Conservation (phyloP, 2,888 invertebrate genomes). For the Electrophaes corylata region DNA sequence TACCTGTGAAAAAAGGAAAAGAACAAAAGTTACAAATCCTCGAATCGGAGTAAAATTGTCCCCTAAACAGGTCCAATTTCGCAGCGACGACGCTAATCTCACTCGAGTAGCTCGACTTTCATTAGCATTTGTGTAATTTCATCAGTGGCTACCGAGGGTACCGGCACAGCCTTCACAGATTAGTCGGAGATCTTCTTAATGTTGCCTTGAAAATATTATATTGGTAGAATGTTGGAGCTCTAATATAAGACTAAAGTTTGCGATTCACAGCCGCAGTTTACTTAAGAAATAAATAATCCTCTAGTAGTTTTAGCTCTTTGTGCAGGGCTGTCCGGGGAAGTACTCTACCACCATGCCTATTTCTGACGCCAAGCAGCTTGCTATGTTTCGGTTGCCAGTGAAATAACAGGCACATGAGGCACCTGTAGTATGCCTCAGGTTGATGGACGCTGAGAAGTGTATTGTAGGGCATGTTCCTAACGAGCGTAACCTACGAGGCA, state of each 20-base stretch:
- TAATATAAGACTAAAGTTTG: background rate
- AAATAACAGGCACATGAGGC: too few relatives aligned
- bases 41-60: constrained; percentile 55
- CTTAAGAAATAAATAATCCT: background rate
- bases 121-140: constrained; percentile 80
- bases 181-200: constrained; percentile 13
- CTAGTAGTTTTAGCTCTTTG: background rate
- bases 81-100: constrained; percentile 69
- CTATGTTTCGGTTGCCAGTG: too few relatives aligned
- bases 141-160: constrained; percentile 57
- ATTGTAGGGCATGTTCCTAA: too few relatives aligned
- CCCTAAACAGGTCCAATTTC: constrained; percentile 67
- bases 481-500: too few relatives aligned
- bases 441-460: too few relatives aligned
- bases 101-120: constrained; percentile 66
- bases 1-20: constrained; percentile 18
- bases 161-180: constrained; percentile 37
- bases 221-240: background rate
- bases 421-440: too few relatives aligned
- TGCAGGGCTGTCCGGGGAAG: too few relatives aligned
- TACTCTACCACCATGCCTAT: too few relatives aligned
- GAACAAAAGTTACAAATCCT: constrained; percentile 44
- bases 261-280: background rate
- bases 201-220: background rate
- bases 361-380: too few relatives aligned